These are phyloP conservation scores for Anagrus nilaparvatae DNA, from an alignment of 1,140 invertebrate genomes.

Conservation along the genomic window DNA sequence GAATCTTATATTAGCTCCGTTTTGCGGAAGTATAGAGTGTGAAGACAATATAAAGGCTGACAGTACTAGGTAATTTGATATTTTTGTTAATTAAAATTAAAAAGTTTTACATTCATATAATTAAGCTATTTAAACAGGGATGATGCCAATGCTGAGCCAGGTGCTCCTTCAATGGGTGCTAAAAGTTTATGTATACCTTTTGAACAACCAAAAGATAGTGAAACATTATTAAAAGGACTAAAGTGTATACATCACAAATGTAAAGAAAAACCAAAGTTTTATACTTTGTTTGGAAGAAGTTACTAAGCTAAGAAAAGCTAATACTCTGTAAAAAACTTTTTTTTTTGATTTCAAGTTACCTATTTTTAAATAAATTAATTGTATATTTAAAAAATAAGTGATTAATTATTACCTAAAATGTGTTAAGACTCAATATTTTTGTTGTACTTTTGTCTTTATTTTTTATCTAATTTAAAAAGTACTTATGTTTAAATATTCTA, in stretches of 20 bases:
- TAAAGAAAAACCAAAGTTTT: constrained; percentile 67
- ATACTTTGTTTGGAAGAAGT: constrained; percentile 91
- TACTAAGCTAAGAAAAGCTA: constrained; percentile 70
- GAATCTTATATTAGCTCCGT: constrained; percentile 76
- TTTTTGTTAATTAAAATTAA: constrained; percentile 4
- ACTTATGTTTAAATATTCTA: too few relatives aligned
- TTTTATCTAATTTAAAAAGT: too few relatives aligned
- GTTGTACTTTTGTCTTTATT: too few relatives aligned
- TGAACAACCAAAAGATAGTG: constrained; percentile 62
- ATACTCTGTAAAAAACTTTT: too few relatives aligned
- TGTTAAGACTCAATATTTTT: too few relatives aligned
- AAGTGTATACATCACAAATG: constrained; percentile 89
- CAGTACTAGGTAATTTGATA: constrained; percentile 62
- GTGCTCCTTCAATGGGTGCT: constrained; percentile 92
- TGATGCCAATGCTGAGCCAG: constrained; percentile 55
- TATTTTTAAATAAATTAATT: too few relatives aligned
- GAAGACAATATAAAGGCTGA: constrained; percentile 96
- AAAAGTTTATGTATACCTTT: constrained; percentile 97
- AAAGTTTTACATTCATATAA: not conserved
- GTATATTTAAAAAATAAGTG: too few relatives aligned
- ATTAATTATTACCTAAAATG: too few relatives aligned
- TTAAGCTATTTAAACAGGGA: constrained; percentile 31
- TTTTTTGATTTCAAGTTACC: too few relatives aligned
- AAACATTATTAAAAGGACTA: constrained; percentile 43
- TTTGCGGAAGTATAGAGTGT: constrained; percentile 82